Conservation (phyloP, 1,140 invertebrate species). For the Lepidurus packardi region DNA sequence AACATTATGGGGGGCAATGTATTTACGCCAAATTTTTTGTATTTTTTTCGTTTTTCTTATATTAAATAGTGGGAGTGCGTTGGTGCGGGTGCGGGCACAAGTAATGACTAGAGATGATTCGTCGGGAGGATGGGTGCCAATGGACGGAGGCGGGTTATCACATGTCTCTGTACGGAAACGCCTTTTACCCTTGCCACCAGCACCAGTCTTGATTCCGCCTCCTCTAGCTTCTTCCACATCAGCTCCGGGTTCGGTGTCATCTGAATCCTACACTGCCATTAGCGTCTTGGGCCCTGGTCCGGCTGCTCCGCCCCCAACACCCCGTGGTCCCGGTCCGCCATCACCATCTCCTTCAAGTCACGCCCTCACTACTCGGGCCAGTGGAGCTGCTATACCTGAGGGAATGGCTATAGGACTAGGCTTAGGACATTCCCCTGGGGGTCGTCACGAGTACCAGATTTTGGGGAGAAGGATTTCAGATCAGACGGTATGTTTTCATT, state of each 20-base stretch:
- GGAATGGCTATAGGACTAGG: background rate
- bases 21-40: background rate
- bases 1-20: background rate
- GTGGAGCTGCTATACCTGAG: background rate
- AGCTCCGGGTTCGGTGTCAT: slow-evolving; percentile 24
- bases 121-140: slow-evolving; percentile 89
- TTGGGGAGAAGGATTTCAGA: slow-evolving; percentile 85
- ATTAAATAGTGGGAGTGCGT: slow-evolving; percentile 71
- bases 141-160: slow-evolving; percentile 86
- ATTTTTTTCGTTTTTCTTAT: slow-evolving; percentile 29
- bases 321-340: slow-evolving; percentile 4
- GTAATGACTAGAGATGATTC: slow-evolving; percentile 97
- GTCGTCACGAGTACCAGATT: slow-evolving; percentile 74
- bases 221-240: slow-evolving; percentile 26
- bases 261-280: slow-evolving; percentile 21
- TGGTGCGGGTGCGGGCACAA: slow-evolving; percentile 94
- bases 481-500: slow-evolving; percentile 66
- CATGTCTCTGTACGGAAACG: slow-evolving; percentile 80
- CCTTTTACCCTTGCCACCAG: slow-evolving; percentile 42
- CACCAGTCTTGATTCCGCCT: slow-evolving; percentile 7
- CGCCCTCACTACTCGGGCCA: slow-evolving; percentile 31
- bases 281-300: slow-evolving; percentile 39
- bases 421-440: background rate
- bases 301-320: slow-evolving; percentile 37
- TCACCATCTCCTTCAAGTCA: background rate